These are phyloP conservation scores for Heteromormyrus szaboi DNA, from an alignment of 2,797 vertebrate species.

Conservation along the genomic window DNA sequence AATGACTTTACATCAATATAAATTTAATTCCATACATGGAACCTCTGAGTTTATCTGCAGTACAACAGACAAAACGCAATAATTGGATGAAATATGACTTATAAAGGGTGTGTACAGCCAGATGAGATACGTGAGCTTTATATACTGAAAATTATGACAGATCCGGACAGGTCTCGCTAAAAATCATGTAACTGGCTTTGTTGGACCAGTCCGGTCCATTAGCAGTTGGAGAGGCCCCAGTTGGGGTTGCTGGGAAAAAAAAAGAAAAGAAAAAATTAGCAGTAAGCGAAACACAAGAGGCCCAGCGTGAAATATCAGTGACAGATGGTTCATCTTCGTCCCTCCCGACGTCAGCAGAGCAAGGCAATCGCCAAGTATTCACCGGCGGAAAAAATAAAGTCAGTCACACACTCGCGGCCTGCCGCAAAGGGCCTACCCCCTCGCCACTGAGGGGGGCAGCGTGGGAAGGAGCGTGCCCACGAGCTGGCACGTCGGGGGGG, in stretches of 20 bases:
- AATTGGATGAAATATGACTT: not conserved
- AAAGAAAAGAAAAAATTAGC: not conserved
- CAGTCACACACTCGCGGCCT: not conserved
- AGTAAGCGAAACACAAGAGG: not conserved
- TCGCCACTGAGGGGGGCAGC: not conserved
- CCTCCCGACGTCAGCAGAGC: not conserved
- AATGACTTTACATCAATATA: not conserved
- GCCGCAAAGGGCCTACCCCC: not conserved
- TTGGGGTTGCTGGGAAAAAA: not conserved
- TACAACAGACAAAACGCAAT: not conserved
- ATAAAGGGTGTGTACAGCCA: not conserved
- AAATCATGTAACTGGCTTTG: not conserved
- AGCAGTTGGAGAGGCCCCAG: not conserved
- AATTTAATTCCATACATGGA: not conserved
- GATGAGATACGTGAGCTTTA: not conserved
- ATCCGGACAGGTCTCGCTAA: not conserved
- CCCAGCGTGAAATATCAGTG: slow-evolving; percentile 13
- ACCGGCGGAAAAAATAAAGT: not conserved
- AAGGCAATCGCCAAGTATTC: not conserved
- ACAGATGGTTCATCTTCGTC: slow-evolving; percentile 13
- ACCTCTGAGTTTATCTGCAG: not conserved
- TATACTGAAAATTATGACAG: not conserved
- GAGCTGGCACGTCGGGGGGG: not conserved
- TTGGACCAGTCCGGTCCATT: not conserved
- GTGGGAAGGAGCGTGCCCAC: not conserved